Base-by-base conservation (phyloP, 2,113 vertebrate genomes). In the Odontesthes bonariensis region DNA sequence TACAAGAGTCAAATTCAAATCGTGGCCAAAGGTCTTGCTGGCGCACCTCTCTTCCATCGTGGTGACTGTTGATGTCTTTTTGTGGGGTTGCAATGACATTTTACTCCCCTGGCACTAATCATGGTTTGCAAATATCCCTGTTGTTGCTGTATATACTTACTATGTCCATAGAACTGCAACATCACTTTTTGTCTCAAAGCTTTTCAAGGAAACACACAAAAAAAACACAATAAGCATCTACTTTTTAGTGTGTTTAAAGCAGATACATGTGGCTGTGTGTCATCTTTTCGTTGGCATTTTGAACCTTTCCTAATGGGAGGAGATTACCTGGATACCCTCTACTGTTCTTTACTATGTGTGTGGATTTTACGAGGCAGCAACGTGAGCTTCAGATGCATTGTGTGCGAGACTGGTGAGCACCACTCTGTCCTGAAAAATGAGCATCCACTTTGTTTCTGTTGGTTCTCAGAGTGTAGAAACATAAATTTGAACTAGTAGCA, bases 71-170 rank as follows among this genome's bases (percentile, higher is more conserved):
- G 35, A 69, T 87, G 73, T 86, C 72, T 67, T 74, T 79, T 70
- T 86, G 20, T 57, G 56, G 38, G 40, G 47, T 79, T 47, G 40
- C 6, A 14, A 42, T 61, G 35, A 27, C 32, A 59, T 40, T 60
- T 70, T 32, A 23, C 32, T 63, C 70, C 51, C 71, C 75, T 55
- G 63, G 44, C 62, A 58, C 62, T 77, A 81, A 81, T 68, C 46
- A 60, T 62, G 54, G 54, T 53, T 71, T 70, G 5, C 19, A 65
- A 79, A 69, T 64, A 84, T 82, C 75, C 77, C 61, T 13, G 9
- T 83, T 75, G 10, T 16, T 71, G n/a, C 46, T 88, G 86, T 89
- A 78, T 59, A 81, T 85, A 86, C 47, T 81, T 32, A 17, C 55
- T 59, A 32, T 51, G 53, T 75, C 31, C 19, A 49, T 70, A 69